These are phyloP conservation scores for rabbit (Oryctolagus cuniculus) DNA, from an alignment of 2,113 vertebrate genomes.

Conservation along the genomic window DNA sequence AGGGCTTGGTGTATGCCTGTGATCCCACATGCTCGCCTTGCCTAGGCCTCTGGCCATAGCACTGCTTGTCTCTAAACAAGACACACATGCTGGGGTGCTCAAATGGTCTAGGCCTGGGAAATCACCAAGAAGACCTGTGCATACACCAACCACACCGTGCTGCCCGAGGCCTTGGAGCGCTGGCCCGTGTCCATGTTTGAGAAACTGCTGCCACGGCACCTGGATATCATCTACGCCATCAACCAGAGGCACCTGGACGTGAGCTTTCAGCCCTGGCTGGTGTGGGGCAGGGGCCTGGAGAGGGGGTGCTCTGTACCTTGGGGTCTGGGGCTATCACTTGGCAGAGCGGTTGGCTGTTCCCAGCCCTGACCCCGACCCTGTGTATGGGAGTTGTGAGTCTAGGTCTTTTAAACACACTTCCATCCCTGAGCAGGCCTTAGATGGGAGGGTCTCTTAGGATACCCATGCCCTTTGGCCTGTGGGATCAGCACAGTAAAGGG, in stretches of 20 bases:
- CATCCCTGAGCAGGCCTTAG: no score
- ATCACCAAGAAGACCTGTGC: slow-evolving; percentile 93
- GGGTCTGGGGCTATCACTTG: neutral
- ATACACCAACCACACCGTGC: slow-evolving; percentile 94
- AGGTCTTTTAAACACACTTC: neutral
- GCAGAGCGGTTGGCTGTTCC: neutral
- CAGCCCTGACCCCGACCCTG: neutral
- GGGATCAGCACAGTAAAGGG: neutral
- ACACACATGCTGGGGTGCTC: neutral
- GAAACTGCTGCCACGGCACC: slow-evolving; percentile 91
- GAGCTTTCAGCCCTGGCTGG: slow-evolving; percentile 44
- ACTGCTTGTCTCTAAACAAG: neutral
- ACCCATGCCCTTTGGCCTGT: neutral
- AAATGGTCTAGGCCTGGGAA: slow-evolving; percentile 90
- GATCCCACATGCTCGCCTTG: neutral
- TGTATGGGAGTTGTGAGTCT: neutral
- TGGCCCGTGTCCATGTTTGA: slow-evolving; percentile 94
- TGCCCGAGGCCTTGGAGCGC: slow-evolving; percentile 93
- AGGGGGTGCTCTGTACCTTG: neutral
- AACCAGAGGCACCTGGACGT: slow-evolving; percentile 93
- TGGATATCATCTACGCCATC: slow-evolving; percentile 92
- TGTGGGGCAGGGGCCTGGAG: accelerated
- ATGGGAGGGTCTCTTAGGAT: neutral
- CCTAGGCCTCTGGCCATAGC: neutral
- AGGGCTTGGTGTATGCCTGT: neutral